phyloP scores from a whole-genome alignment of 2,797 vertebrate genomes.

The Microctenopoma stevenorrisi region DNA sequence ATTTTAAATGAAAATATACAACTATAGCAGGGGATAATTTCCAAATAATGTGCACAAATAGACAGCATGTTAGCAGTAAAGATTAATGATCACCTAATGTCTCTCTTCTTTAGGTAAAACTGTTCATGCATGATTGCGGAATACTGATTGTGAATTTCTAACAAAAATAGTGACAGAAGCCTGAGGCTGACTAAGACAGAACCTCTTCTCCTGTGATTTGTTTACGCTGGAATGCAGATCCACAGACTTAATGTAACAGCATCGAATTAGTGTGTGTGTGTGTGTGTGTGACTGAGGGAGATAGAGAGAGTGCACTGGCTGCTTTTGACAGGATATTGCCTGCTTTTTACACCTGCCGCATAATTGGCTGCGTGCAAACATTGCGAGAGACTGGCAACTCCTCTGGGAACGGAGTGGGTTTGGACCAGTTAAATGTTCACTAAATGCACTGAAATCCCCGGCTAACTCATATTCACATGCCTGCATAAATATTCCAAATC shows the following conservation, averaged over 20 bases:
- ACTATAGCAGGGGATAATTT: no score
- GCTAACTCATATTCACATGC: constrained; percentile 29
- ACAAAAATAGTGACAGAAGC: constrained; percentile 42
- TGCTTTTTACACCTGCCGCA: constrained; percentile 45
- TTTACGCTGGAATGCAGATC: constrained; percentile 40
- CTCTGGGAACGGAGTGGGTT: constrained; percentile 34
- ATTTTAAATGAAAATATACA: no score
- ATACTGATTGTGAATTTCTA: constrained; percentile 31
- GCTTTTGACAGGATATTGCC: constrained; percentile 47
- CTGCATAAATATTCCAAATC: constrained; percentile 40
- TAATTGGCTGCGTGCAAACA: constrained; percentile 49
- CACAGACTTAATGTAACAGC: constrained; percentile 43
- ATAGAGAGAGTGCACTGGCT: neutral
- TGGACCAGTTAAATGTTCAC: constrained; percentile 38
- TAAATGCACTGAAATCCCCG: constrained; percentile 33
- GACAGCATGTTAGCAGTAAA: neutral
- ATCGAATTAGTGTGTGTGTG: constrained; percentile 45
- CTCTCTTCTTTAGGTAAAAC: constrained; percentile 15
- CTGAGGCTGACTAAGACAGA: constrained; percentile 45
- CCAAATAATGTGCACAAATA: no score
- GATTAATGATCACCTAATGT: constrained; percentile 9
- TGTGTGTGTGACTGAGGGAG: constrained; percentile 9
- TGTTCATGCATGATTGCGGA: constrained; percentile 11
- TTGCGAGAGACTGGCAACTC: constrained; percentile 24
- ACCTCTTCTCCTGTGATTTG: constrained; percentile 49